phyloP scores from a whole-genome alignment of 2,113 vertebrate genomes.

The Steatornis caripensis region DNA sequence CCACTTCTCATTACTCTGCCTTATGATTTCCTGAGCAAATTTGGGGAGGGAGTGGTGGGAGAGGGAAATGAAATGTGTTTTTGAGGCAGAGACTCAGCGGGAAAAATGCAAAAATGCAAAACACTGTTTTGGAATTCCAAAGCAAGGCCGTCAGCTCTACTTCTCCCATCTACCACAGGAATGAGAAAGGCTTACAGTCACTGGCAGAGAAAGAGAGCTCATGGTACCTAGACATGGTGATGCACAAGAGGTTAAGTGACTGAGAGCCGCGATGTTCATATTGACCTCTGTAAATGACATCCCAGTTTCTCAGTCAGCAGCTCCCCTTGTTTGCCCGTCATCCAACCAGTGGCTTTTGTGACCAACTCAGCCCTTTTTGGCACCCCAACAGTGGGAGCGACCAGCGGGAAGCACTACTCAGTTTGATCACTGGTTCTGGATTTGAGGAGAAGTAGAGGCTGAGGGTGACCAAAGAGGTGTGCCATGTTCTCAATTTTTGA shows the following conservation, averaged over 20 bases:
- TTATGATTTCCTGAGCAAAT: constrained; percentile 59
- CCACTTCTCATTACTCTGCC: constrained; percentile 69
- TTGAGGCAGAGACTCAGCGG: background rate
- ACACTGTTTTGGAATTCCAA: constrained; percentile 44
- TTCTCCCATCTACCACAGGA: background rate
- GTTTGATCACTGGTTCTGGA: constrained; percentile 32
- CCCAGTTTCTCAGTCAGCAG: background rate
- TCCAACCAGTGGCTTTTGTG: background rate
- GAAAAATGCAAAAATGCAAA: constrained; percentile 47
- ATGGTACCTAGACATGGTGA: fast-evolving
- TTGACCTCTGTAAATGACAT: constrained; percentile 56
- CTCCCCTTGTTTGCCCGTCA: background rate
- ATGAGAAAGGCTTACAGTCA: background rate
- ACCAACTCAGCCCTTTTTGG: background rate
- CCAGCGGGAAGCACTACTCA: background rate
- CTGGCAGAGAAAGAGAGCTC: background rate
- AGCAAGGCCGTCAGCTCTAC: background rate
- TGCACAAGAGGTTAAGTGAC: background rate
- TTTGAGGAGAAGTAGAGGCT: constrained; percentile 59
- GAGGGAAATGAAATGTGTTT: background rate
- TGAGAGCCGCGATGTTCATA: constrained; percentile 31
- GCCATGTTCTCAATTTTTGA: constrained; percentile 31
- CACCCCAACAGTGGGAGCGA: background rate
- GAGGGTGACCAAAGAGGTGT: constrained; percentile 53
- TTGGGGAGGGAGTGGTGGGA: background rate